A percentile compares a stretch with the other conserved stretches of the same genome.
Evolutionary conservation across 2,113 vertebrate species (phyloP).

Genomic region (Peromyscus polionotus): DNA sequence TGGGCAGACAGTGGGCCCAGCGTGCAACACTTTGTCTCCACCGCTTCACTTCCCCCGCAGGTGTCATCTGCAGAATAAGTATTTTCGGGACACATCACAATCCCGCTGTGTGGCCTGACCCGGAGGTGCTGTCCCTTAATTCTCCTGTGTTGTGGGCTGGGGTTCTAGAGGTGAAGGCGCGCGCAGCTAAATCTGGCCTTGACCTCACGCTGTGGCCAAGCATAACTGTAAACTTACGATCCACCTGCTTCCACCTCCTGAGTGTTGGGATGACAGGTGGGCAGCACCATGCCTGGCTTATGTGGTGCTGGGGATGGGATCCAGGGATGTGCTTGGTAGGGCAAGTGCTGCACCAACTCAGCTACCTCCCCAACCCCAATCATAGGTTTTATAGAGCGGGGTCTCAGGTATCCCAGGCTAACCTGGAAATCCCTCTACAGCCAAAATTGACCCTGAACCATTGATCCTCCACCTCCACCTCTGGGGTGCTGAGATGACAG

Average conservation of each 20-base stretch:
- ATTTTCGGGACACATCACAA: constrained; percentile 95
- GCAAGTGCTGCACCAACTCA: too few species aligned
- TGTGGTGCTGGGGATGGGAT: neutral
- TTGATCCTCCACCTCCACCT: neutral
- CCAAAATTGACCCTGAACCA: neutral
- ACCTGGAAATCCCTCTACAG: too few species aligned
- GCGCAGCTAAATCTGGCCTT: neutral
- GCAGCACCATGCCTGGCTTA: too few species aligned
- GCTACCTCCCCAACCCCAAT: neutral
- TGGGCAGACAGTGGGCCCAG: neutral
- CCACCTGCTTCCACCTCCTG: neutral
- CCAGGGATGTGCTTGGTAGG: neutral
- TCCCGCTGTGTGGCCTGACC: constrained; percentile 91
- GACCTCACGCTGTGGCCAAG: neutral
- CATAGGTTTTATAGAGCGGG: neutral
- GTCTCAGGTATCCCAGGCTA: neutral
- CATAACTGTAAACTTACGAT: neutral
- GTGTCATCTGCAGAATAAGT: constrained; percentile 90
- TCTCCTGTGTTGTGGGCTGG: too few species aligned
- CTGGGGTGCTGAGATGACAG: neutral
- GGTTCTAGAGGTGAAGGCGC: too few species aligned
- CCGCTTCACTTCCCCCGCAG: constrained; percentile 68
- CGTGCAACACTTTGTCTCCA: neutral
- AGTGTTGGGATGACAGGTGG: neutral
- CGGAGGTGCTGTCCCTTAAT: constrained; percentile 86